A percentile compares a stretch with the other conserved stretches of the same genome.
These are phyloP conservation scores for Notospermus geniculatus DNA, from an alignment of 1,140 invertebrate species.

Conservation along the genomic window DNA sequence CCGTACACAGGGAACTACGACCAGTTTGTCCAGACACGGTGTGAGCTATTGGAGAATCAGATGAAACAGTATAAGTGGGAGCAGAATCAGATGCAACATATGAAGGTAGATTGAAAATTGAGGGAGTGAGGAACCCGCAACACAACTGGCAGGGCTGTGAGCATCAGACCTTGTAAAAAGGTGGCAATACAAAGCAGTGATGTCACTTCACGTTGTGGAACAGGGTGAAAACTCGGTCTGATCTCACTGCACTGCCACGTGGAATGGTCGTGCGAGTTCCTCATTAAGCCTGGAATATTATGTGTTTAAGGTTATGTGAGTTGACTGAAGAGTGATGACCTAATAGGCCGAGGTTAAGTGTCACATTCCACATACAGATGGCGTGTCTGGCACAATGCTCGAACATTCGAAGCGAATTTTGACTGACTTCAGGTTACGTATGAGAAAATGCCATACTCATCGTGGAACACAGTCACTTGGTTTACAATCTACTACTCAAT, in stretches of 20 bases:
- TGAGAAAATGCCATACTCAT: neutral
- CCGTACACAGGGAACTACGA: conserved; percentile 97
- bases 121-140: neutral
- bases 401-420: too few relatives aligned
- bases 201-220: too few relatives aligned
- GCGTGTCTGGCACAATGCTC: too few relatives aligned
- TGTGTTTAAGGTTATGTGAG: too few relatives aligned
- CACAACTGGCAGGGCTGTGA: too few relatives aligned
- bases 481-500: conserved; percentile 16
- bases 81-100: conserved; percentile 98
- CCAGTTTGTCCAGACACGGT: conserved; percentile 85
- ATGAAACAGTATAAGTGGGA: conserved; percentile 99
- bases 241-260: too few relatives aligned
- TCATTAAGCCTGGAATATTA: too few relatives aligned
- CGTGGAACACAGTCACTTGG: neutral
- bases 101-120: conserved; percentile 72
- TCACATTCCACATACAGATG: too few relatives aligned
- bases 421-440: neutral
- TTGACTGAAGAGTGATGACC: conserved; percentile 10
- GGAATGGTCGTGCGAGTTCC: too few relatives aligned
- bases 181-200: too few relatives aligned
- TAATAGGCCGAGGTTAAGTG: conserved; percentile 11
- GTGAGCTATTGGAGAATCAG: conserved; percentile 97
- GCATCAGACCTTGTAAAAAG: too few relatives aligned
- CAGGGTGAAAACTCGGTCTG: too few relatives aligned